A percentile compares a stretch with the other conserved stretches of the same genome.
Conservation (phyloP, 2,888 invertebrate genomes). For the Melikaiella ostensackeni region DNA sequence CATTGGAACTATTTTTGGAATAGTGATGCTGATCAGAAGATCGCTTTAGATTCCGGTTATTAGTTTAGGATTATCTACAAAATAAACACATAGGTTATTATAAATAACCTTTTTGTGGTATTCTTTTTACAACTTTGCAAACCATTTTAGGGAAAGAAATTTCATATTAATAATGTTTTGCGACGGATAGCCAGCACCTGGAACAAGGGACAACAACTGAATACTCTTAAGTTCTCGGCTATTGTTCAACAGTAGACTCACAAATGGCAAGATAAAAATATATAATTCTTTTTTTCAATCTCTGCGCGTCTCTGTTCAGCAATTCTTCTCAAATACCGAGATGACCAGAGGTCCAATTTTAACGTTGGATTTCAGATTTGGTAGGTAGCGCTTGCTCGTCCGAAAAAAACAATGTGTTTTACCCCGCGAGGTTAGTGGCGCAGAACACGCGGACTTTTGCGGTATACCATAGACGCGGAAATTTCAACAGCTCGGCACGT, state of each 20-base stretch:
- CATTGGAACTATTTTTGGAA: neutral
- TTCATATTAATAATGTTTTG: too few relatives aligned
- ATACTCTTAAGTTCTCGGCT: too few relatives aligned
- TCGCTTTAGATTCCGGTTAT: neutral
- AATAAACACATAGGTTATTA: neutral
- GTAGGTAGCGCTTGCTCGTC: constrained; percentile 2
- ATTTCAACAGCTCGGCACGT: constrained; percentile 34
- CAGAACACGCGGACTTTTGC: constrained; percentile 30
- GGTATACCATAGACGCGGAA: constrained; percentile 36
- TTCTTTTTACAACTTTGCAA: neutral
- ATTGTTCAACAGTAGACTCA: too few relatives aligned
- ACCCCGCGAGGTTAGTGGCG: constrained; percentile 23
- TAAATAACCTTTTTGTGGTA: neutral
- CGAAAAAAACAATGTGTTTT: constrained; percentile 36
- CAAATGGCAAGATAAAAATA: too few relatives aligned
- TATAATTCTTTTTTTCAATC: neutral
- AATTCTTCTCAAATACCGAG: neutral
- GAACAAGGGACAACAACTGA: too few relatives aligned
- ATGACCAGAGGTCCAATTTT: constrained; percentile 7
- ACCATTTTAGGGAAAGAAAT: neutral
- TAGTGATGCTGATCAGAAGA: neutral
- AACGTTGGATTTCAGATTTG: constrained; percentile 21
- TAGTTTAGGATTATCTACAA: neutral
- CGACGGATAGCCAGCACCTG: too few relatives aligned
- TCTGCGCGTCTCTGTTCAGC: neutral